Evolutionary conservation across 2,888 invertebrate species (phyloP).

Genomic region (Volucella bombylans): DNA sequence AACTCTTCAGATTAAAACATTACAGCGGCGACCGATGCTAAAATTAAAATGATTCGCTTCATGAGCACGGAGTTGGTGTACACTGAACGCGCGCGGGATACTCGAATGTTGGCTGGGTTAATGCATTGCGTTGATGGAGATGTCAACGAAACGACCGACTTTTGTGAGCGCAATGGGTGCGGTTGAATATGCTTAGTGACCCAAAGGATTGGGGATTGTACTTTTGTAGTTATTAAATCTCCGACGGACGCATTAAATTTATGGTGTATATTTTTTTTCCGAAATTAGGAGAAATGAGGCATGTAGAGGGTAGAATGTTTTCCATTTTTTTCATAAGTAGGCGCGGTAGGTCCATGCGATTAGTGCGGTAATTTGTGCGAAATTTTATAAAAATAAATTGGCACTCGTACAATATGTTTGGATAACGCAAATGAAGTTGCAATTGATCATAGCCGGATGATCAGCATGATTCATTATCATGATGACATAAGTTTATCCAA

Average conservation of each 20-base stretch:
- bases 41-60: constrained; percentile 69
- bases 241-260: constrained; percentile 50
- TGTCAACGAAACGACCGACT: constrained; percentile 51
- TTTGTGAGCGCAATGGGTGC: constrained; percentile 49
- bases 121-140: constrained; percentile 47
- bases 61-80: constrained; percentile 20
- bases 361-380: too few species aligned
- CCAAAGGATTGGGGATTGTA: constrained; percentile 47
- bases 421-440: too few species aligned
- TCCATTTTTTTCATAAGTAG: background rate
- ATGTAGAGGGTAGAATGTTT: constrained; percentile 23
- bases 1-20: constrained; percentile 64
- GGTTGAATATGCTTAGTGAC: constrained; percentile 46
- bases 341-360: too few species aligned
- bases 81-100: constrained; percentile 1
- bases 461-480: too few species aligned
- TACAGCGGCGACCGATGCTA: constrained; percentile 36
- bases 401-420: too few species aligned
- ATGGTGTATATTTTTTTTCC: constrained; percentile 36
- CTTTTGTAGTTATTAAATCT: constrained; percentile 44
- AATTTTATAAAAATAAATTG: too few species aligned
- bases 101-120: constrained; percentile 31
- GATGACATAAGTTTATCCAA: too few species aligned
- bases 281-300: constrained; percentile 29
- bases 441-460: too few species aligned